Conservation (phyloP, 2,113 vertebrate genomes). For the Himantopus leucocephalus region DNA sequence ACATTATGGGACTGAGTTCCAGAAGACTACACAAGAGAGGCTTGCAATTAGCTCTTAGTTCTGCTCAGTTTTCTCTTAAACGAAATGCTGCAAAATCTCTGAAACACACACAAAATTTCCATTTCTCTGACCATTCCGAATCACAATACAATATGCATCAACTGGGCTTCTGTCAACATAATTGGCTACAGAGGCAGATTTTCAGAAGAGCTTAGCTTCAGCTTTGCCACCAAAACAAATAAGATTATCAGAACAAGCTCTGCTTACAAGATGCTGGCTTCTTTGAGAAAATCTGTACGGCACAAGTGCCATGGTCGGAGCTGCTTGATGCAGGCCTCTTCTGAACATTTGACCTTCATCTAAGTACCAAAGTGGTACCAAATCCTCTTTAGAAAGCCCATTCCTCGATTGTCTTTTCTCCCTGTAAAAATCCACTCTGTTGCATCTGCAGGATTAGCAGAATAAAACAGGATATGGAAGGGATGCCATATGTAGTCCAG, state of each 20-base stretch:
- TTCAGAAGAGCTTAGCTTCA: constrained; percentile 9
- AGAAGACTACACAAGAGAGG: background rate
- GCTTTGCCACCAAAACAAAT: constrained; percentile 43
- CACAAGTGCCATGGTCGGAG: background rate
- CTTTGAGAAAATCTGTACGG: background rate
- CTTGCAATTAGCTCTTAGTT: background rate
- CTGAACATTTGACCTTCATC: constrained; percentile 8
- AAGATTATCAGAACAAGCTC: constrained; percentile 16
- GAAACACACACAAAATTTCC: background rate
- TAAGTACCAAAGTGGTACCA: background rate
- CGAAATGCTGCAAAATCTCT: background rate
- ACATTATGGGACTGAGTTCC: background rate
- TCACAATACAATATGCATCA: background rate
- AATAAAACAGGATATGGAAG: background rate
- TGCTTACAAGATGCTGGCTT: background rate
- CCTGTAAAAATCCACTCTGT: background rate
- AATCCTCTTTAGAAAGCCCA: background rate
- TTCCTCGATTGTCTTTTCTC: background rate
- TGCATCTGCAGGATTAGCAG: background rate
- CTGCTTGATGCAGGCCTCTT: background rate
- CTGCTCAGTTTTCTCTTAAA: background rate
- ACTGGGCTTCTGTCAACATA: background rate
- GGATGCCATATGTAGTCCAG: background rate
- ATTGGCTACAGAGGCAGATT: constrained; percentile 18
- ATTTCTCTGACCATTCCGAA: constrained; percentile 10